Conservation (phyloP, 2,797 vertebrate species). For the Smutsia gigantea region DNA sequence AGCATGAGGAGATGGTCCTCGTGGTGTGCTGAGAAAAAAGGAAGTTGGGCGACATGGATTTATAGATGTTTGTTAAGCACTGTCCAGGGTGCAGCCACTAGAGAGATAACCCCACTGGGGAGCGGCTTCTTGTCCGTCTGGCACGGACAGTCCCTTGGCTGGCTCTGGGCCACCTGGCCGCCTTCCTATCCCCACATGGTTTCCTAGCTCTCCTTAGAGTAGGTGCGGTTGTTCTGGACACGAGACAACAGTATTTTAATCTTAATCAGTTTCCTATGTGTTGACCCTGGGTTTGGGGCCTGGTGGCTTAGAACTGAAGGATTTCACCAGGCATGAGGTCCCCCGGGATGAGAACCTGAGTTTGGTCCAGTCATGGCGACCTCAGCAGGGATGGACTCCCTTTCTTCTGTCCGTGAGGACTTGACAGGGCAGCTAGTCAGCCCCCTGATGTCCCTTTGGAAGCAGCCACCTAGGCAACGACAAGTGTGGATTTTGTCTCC, state of each 20-base stretch:
- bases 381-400: background rate
- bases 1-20: background rate
- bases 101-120: background rate
- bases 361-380: background rate
- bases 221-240: background rate
- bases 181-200: background rate
- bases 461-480: background rate
- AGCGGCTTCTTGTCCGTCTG: background rate
- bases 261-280: background rate
- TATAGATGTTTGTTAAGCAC: background rate
- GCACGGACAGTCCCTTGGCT: background rate
- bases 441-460: background rate
- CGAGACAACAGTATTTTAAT: background rate
- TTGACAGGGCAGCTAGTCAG: background rate
- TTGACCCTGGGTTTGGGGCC: background rate
- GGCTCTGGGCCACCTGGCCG: background rate
- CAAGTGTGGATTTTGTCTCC: background rate
- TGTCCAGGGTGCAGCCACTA: background rate
- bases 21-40: background rate
- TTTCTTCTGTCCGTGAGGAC: background rate
- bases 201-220: background rate
- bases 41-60: background rate
- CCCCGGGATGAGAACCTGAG: background rate
- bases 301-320: background rate
- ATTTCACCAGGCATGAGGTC: background rate